These are phyloP conservation scores for Hydrozoanthus tunicans DNA, from an alignment of 64 coral and sea anemone genomes.

Conservation along the genomic window DNA sequence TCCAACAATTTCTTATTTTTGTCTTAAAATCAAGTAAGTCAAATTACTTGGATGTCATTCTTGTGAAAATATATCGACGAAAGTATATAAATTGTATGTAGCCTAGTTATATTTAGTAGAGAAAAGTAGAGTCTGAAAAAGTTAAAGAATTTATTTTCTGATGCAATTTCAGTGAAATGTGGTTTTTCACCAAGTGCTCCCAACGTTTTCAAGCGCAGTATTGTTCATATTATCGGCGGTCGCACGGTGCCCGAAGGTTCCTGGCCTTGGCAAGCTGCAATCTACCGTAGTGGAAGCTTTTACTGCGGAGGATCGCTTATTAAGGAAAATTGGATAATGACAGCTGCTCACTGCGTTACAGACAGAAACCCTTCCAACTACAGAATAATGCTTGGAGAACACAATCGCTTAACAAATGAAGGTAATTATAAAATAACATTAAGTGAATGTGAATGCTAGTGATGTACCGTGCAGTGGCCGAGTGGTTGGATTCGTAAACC, in stretches of 20 bases:
- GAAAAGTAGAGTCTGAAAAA: background rate
- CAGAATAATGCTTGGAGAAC: slow-evolving; percentile 73
- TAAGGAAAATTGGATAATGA: slow-evolving; percentile 48
- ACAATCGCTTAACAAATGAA: slow-evolving; percentile 67
- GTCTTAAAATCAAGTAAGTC: too few species aligned
- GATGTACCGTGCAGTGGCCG: too few species aligned
- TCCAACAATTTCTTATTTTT: too few species aligned
- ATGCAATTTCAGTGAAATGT: slow-evolving; percentile 10
- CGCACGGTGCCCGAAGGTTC: slow-evolving; percentile 2
- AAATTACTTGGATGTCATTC: background rate
- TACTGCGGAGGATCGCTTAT: slow-evolving; percentile 73
- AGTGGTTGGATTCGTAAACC: too few species aligned
- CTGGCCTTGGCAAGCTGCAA: slow-evolving; percentile 47
- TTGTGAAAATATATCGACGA: background rate
- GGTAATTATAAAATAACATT: background rate
- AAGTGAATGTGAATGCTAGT: too few species aligned
- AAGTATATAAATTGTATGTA: too few species aligned
- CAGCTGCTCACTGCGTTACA: slow-evolving; percentile 73
- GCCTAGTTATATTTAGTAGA: background rate
- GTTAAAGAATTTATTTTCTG: background rate
- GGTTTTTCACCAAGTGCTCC: slow-evolving; percentile 43
- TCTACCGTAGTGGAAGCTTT: slow-evolving; percentile 32
- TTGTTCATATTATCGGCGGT: slow-evolving; percentile 8
- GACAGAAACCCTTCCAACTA: slow-evolving; percentile 50
- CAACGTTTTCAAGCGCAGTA: slow-evolving; percentile 12